A percentile compares a stretch with the other conserved stretches of the same genome.
These are phyloP conservation scores for Crioceris asparagi DNA, from an alignment of 2,888 invertebrate genomes.

Conservation along the genomic window DNA sequence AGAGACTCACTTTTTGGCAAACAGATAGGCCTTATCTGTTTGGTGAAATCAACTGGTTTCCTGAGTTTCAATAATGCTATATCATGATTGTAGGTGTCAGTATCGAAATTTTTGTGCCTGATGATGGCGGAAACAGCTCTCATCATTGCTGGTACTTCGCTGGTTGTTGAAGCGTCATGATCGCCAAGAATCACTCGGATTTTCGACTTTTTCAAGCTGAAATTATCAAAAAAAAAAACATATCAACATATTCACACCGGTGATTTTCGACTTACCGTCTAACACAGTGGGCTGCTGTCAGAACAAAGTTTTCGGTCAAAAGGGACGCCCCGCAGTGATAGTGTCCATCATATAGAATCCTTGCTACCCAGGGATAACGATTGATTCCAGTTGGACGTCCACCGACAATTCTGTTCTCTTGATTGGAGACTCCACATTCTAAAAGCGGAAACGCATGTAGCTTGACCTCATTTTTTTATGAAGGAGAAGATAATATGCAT, in stretches of 20 bases:
- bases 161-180: slow-evolving; percentile 70
- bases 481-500: too few species aligned
- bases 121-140: slow-evolving; percentile 68
- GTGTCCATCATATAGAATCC: slow-evolving; percentile 76
- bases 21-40: slow-evolving; percentile 67
- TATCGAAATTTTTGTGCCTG: slow-evolving; percentile 72
- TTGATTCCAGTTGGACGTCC: slow-evolving; percentile 72
- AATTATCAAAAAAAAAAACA: too few species aligned
- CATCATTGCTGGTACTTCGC: slow-evolving; percentile 71
- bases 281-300: slow-evolving; percentile 82
- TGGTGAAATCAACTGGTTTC: slow-evolving; percentile 66
- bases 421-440: slow-evolving; percentile 77
- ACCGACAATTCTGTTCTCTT: slow-evolving; percentile 79
- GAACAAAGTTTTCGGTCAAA: slow-evolving; percentile 70
- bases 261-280: slow-evolving; percentile 55
- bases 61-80: slow-evolving; percentile 68
- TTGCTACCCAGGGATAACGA: slow-evolving; percentile 79
- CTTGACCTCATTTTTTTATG: too few species aligned
- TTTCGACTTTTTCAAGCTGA: slow-evolving; percentile 65
- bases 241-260: too few species aligned
- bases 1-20: slow-evolving; percentile 53
- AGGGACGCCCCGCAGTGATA: slow-evolving; percentile 83
- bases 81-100: slow-evolving; percentile 78
- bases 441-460: slow-evolving; percentile 23
- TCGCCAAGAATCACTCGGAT: slow-evolving; percentile 76